Evolutionary conservation across 2,888 invertebrate species (phyloP).

Genomic region (Hydrotaea cyrtoneurina): DNA sequence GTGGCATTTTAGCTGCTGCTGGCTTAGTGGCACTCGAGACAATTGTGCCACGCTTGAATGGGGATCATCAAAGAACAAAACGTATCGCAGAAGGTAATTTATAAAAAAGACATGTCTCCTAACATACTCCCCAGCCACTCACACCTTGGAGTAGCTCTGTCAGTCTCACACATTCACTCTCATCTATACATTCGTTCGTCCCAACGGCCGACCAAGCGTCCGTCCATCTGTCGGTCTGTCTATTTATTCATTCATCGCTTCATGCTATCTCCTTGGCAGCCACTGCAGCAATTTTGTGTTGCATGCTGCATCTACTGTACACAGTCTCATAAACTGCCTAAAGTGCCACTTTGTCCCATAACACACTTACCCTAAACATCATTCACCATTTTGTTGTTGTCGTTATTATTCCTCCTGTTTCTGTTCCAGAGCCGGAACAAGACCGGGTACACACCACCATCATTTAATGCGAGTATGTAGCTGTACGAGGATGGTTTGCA

Average conservation of each 20-base stretch:
- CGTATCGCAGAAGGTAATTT: conserved; percentile 85
- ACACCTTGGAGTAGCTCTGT: conserved; percentile 11
- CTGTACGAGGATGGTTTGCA: background rate
- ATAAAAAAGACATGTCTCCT: conserved; percentile 34
- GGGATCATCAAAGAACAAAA: conserved; percentile 88
- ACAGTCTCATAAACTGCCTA: conserved; percentile 41
- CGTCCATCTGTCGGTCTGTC: background rate
- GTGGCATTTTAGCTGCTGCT: conserved; percentile 94
- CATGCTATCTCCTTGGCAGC: background rate
- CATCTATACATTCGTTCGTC: background rate
- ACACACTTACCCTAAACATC: conserved; percentile 57
- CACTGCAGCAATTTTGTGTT: conserved; percentile 55
- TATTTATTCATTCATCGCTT: background rate
- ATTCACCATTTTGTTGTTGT: conserved; percentile 40
- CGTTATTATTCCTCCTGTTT: background rate
- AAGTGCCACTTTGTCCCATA: conserved; percentile 56
- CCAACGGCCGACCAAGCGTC: background rate
- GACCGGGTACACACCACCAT: background rate
- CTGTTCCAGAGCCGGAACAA: conserved; percentile 14
- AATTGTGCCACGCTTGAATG: conserved; percentile 85
- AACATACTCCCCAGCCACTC: conserved; percentile 12
- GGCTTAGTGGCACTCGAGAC: conserved; percentile 92
- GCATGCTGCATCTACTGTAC: background rate
- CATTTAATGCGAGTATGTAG: conserved; percentile 8
- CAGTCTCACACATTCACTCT: background rate